These are phyloP conservation scores for Dasyurus viverrinus DNA, from an alignment of 2,113 vertebrate genomes.

Conservation along the genomic window DNA sequence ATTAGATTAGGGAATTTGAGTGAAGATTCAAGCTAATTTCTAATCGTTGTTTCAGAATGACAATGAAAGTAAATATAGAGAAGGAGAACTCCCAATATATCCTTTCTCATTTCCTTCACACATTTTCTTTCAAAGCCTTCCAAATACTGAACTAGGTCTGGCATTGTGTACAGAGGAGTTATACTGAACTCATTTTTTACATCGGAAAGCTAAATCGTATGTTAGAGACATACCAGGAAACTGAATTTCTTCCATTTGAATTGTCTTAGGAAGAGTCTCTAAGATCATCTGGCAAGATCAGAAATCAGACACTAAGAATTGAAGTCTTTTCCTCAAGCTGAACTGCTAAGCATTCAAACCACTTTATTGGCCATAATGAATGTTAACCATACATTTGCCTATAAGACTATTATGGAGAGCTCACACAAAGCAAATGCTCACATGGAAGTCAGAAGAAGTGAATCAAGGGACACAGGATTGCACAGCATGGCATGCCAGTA, in stretches of 20 bases:
- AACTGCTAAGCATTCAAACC: not conserved
- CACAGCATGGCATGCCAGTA: not conserved
- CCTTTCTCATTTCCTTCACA: not conserved
- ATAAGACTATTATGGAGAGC: not conserved
- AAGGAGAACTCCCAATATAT: not conserved
- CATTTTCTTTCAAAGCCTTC: not conserved
- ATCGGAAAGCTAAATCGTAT: not conserved
- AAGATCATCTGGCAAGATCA: not conserved
- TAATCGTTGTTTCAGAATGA: not conserved
- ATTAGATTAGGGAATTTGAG: not conserved
- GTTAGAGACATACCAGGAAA: not conserved
- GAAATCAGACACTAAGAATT: not conserved
- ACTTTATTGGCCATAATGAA: not conserved
- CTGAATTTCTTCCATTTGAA: not conserved
- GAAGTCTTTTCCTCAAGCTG: not conserved
- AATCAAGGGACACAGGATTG: not conserved
- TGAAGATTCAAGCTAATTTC: not conserved
- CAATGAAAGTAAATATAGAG: not conserved
- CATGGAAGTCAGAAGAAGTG: not conserved
- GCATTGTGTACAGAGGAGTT: not conserved
- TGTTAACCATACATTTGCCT: not conserved
- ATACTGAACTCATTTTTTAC: not conserved
- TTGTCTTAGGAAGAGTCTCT: not conserved
- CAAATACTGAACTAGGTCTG: not conserved
- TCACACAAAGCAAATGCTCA: not conserved